Base-by-base conservation (phyloP, 2,113 vertebrate species). In the Fregetta grallaria region DNA sequence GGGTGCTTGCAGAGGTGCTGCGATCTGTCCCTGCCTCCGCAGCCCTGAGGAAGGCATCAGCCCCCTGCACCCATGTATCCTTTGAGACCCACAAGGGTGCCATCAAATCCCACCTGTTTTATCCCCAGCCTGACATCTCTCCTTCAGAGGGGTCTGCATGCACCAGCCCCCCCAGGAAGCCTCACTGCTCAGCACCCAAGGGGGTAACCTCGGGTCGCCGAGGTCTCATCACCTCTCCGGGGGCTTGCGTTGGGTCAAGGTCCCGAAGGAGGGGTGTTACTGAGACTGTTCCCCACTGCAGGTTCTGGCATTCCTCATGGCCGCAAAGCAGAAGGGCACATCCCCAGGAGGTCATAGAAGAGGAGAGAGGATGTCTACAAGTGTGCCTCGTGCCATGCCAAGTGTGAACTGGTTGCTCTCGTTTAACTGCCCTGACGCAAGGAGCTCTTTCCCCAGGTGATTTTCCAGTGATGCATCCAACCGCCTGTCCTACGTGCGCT, bases 161-260 rank as follows among this genome's bases (percentile, higher is more conserved):
- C n/a, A 9, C 40, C 56, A 38, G 45, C 32, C 32, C 25, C 25
- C 26, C 34, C 36, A 17, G 91, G 52, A 42, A 52, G 16, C 34
- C 45, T 74, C 70, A 34, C n/a, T 59, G 30, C 70, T 53, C 67
- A 5, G 3, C 50, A 53, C 10, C 36, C 34, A 34, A 9, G 15
- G 44, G 29, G 63, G 50, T 47, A 63, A 15, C 38, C 23, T 40
- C 10, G 19, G 27, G 21, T 17, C 0, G 0, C 36, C 0, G 0
- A 56, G 53, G 32, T 88, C 70, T 55, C 16, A 6, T 30, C 59
- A 19, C 40, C 25, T 66, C 70, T 42, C 30, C 0, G 0, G 14
- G 40, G 6, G 1, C 18, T 67, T 34, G 27, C 1, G 8, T 6
- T n/a, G 63, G 32, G 44, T 45, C 2, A 3, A 11, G 16, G 50